These are phyloP conservation scores for Octomys mimax DNA, from an alignment of 2,797 vertebrate genomes.

Conservation along the genomic window DNA sequence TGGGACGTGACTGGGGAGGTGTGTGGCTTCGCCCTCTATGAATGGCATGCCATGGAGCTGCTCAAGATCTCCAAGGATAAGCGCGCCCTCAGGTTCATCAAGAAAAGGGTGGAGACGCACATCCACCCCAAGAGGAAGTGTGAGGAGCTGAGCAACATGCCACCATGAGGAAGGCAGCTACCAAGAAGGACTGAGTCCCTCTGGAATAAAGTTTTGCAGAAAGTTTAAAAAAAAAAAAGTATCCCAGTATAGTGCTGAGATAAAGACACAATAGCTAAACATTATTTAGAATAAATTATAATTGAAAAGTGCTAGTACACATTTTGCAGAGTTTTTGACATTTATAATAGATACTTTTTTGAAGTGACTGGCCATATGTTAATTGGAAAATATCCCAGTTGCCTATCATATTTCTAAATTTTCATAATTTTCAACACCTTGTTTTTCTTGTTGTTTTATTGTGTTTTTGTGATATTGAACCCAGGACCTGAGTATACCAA, in stretches of 20 bases:
- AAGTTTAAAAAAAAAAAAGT: too few relatives aligned
- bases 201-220: too few relatives aligned
- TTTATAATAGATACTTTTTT: conserved; percentile 36
- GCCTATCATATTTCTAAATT: background rate
- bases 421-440: background rate
- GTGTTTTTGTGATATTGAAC: background rate
- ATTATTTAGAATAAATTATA: background rate
- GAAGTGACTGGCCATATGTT: background rate
- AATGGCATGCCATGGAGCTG: too few relatives aligned
- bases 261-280: background rate
- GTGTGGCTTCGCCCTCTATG: too few relatives aligned
- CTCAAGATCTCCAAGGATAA: too few relatives aligned
- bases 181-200: too few relatives aligned
- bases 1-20: too few relatives aligned
- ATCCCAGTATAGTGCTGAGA: background rate
- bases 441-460: background rate
- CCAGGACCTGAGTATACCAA: background rate
- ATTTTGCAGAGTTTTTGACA: conserved; percentile 13
- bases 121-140: too few relatives aligned
- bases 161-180: too few relatives aligned
- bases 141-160: too few relatives aligned
- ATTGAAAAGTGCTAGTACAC: background rate
- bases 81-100: too few relatives aligned
- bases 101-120: too few relatives aligned
- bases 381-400: background rate